phyloP scores from a whole-genome alignment of 2,797 vertebrate species.

The Sylvia borin region DNA sequence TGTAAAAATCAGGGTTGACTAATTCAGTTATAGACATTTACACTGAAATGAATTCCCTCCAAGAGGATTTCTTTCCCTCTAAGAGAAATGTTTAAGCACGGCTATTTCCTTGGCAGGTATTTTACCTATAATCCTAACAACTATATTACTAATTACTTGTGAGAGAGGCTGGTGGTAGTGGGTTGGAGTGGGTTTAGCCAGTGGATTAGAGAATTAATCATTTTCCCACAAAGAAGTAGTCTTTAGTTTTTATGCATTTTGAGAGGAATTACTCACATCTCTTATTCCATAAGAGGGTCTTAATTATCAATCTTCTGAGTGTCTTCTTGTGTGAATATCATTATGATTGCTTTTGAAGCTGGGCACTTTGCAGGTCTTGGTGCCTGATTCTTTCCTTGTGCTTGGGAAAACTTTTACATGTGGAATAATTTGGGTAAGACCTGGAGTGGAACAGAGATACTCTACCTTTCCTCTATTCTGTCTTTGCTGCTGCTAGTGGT shows the following conservation, averaged over 20 bases:
- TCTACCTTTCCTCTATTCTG: not conserved
- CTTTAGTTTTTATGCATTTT: not conserved
- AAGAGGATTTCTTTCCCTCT: not conserved
- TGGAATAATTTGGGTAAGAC: not conserved
- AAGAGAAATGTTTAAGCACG: not conserved
- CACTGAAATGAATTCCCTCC: not conserved
- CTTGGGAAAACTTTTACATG: not conserved
- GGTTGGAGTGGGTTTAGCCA: not conserved
- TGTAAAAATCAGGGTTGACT: not conserved
- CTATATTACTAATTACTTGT: not conserved
- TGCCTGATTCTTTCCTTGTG: not conserved
- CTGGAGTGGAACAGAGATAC: not conserved
- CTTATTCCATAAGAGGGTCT: not conserved
- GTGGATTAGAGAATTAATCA: not conserved
- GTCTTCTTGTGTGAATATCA: not conserved
- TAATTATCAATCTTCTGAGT: not conserved
- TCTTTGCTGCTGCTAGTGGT: not conserved
- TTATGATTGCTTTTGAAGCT: not conserved
- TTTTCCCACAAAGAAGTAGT: not conserved
- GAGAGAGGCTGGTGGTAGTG: not conserved
- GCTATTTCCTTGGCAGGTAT: not conserved
- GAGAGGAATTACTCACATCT: not conserved
- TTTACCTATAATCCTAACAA: not conserved
- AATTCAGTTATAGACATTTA: not conserved
- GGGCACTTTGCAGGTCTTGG: not conserved